Evolutionary conservation across 2,888 invertebrate species (phyloP), one percentile per base, ranked within the genome.

Genomic region (Chalcis sispes): DNA sequence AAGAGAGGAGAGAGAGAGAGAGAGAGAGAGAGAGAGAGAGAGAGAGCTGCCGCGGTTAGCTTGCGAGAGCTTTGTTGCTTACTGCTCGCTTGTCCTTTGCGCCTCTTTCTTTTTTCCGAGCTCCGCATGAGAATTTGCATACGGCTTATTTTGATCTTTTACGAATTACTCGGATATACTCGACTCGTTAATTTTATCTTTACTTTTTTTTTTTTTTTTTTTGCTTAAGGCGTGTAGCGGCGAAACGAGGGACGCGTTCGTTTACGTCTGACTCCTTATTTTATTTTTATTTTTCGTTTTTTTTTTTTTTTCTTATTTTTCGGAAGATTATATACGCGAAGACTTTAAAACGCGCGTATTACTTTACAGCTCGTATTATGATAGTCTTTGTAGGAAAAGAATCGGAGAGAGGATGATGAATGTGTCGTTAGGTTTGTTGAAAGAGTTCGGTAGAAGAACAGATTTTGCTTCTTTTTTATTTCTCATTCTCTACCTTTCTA

Each of bases 371-470:
- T 36, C 27, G 59, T 67, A 58, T 67, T 42, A 73, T 42, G 67
- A 74, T 62, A 69, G 36, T 64, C 69, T 62, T 62, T 69, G 42
- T 50, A 59, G 48, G 13, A 25, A 10, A n/a, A 27, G 25, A 52
- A 18, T 8, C 1, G 1, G 3, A 20, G 50, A 1, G 36, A 1
- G 54, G 40, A 69, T 62, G 62, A 74, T 74, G 61, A 74, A 74
- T 62, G 74, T 62, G 69, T 69, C 74, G 56, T 62, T 61, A 54
- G 4, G 40, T 40, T 18, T 23, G 65, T 18, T 46, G 32, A 8
- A 8, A 18, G 25, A 8, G 4, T 13, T 1, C 32, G 7, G 42
- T 13, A n/a, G n/a, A 48, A 27, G 27, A n/a, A 15, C 2, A 13
- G 52, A n/a, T n/a, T 36, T 2, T 23, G 15, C 23, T 36, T 27